A percentile compares a stretch with the other conserved stretches of the same genome.
These are phyloP conservation scores for Tenthredo amoena DNA, from an alignment of 2,888 invertebrate genomes.

Conservation along the genomic window DNA sequence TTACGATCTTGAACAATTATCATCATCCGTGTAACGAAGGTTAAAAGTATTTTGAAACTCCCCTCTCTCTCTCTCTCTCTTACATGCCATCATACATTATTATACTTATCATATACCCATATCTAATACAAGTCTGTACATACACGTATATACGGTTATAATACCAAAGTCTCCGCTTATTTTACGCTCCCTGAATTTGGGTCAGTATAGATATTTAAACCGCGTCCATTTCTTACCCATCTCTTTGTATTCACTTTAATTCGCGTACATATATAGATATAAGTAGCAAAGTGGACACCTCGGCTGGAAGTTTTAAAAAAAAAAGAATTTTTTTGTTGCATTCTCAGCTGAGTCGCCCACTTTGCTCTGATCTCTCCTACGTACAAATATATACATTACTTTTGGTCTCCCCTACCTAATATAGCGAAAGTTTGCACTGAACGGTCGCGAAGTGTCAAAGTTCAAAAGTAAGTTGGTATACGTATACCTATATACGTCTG, in stretches of 20 bases:
- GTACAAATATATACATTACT: no score
- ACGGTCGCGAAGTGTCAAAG: not conserved
- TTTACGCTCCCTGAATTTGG: conserved; percentile 33
- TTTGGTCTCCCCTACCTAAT: not conserved
- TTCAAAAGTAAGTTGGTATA: not conserved
- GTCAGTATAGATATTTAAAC: conserved; percentile 31
- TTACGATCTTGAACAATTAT: not conserved
- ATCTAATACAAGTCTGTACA: not conserved
- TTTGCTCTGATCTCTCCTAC: not conserved
- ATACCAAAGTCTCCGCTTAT: not conserved
- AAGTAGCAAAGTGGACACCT: not conserved
- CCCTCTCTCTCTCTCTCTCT: not conserved
- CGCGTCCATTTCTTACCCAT: not conserved
- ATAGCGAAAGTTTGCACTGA: not conserved
- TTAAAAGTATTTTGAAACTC: not conserved
- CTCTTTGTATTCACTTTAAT: not conserved
- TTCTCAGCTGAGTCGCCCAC: not conserved
- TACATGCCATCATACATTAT: not conserved
- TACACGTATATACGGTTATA: not conserved
- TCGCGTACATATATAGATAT: not conserved
- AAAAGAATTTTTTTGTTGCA: no score
- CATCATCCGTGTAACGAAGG: not conserved
- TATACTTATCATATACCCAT: not conserved
- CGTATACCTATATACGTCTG: not conserved
- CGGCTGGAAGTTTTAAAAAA: no score